These are phyloP conservation scores for Puffinus mauretanicus DNA, from an alignment of 2,113 vertebrate species.

Conservation along the genomic window DNA sequence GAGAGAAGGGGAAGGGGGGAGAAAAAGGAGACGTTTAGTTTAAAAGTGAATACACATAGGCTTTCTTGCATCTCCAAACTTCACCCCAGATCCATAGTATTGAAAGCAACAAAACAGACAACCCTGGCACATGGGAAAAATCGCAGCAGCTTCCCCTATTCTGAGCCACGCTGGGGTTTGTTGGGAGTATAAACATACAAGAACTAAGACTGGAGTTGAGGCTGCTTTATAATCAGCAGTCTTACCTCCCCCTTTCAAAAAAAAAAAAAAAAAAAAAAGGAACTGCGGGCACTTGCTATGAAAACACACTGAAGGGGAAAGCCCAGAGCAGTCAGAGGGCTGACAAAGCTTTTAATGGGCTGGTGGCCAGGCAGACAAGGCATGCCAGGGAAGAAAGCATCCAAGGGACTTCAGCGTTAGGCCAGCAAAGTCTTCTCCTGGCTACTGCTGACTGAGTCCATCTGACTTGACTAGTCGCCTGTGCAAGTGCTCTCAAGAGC, in stretches of 20 bases:
- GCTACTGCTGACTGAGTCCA: not conserved
- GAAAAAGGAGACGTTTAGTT: conserved; percentile 43
- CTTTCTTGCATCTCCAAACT: not conserved
- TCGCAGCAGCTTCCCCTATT: not conserved
- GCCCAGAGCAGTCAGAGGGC: not conserved
- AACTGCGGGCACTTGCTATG: not conserved
- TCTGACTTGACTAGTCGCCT: not conserved
- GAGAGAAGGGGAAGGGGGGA: not conserved
- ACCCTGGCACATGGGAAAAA: not conserved
- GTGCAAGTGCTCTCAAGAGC: not conserved
- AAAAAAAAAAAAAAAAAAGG: not conserved
- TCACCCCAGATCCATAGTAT: not conserved
- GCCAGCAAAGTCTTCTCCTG: not conserved
- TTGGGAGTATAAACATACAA: not conserved
- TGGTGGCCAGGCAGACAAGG: not conserved
- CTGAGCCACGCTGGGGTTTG: not conserved
- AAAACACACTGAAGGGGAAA: not conserved
- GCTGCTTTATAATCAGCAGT: not conserved
- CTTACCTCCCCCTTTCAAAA: not conserved
- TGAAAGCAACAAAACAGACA: not conserved
- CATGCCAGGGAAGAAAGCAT: not conserved
- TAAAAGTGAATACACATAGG: not conserved
- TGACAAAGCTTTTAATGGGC: not conserved
- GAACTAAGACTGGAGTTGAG: not conserved
- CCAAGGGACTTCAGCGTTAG: rapidly evolving